A percentile compares a stretch with the other conserved stretches of the same genome.
Evolutionary conservation across 1,140 invertebrate species (phyloP).

Genomic region (Tetragonula clypearis): DNA sequence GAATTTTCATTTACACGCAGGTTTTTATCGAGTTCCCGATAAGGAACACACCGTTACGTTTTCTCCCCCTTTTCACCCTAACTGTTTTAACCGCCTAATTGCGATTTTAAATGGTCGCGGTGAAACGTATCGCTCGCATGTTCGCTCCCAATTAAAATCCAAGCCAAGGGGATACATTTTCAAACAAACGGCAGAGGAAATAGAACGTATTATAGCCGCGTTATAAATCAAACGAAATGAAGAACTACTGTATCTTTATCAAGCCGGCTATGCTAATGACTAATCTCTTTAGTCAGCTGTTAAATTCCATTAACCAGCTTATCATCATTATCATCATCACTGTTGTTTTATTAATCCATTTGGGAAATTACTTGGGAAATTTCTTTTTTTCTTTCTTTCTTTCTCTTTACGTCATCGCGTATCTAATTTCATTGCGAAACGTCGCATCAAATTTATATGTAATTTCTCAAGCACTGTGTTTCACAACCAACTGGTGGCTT

Average conservation of each 20-base stretch:
- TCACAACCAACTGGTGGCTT: no score
- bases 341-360: not conserved
- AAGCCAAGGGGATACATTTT: not conserved
- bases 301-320: not conserved
- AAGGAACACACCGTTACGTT: not conserved
- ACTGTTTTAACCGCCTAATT: not conserved
- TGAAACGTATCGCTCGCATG: conserved; percentile 27
- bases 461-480: no score
- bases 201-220: not conserved
- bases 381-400: no score
- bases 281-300: not conserved
- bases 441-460: no score
- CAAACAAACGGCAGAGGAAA: conserved; percentile 7
- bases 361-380: no score
- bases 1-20: not conserved
- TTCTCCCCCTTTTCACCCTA: no score
- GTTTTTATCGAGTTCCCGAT: not conserved
- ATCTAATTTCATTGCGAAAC: no score
- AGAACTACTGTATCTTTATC: not conserved
- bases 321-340: not conserved
- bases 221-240: conserved; percentile 6
- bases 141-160: conserved; percentile 34
- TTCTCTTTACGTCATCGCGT: no score
- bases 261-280: not conserved
- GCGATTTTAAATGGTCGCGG: not conserved